Base-by-base conservation (phyloP, 2,888 invertebrate genomes). In the Lamproptera curius region DNA sequence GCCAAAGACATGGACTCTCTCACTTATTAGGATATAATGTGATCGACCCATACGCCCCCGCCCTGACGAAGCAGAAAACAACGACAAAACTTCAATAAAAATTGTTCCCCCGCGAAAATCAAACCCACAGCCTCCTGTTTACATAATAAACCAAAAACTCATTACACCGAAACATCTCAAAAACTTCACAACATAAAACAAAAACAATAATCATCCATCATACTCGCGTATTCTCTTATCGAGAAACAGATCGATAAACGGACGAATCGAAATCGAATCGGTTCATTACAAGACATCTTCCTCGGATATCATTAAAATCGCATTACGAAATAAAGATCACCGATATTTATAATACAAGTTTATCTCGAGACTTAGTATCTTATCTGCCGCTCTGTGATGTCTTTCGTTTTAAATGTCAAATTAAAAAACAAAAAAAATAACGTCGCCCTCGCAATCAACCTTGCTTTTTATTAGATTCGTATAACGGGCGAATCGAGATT, bases 321-420 rank as follows among this genome's bases (percentile, higher is more conserved):
- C 28, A 38, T 51, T 42, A 51, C 36, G 35, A 47, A 47, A 17
- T 42, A 14, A 38, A 41, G 36, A 42, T 28, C 33, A 37, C 41
- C 34, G 42, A 39, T 42, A 48, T 34, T 38, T 39, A 16, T 11
- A 31, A 37, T n/a, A n/a, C n/a, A 48, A 48, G 16, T 34, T 34
- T 38, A 43, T 43, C 48, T 28, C 1, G 23, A 3, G 26, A 26
- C 14, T 26, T 34, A 9, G n/a, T 23, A 43, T 48, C 42, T 42
- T 40, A 46, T 46, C 46, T 11, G 20, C 14, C 17, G 31, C 17
- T 28, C 16, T 28, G 31, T 15, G 26, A 48, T 48, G 38, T 33
- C 33, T 35, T 34, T 38, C 11, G 15, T 11, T 45, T 14, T 38
- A 38, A 42, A 47, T 42, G 38, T 34, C 42, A 47, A 42, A 47